Percentiles rank a stretch among this genome's conserved stretches.
Evolutionary conservation across 2,797 vertebrate genomes (phyloP).

Genomic region (Pseudochromis fuscus): DNA sequence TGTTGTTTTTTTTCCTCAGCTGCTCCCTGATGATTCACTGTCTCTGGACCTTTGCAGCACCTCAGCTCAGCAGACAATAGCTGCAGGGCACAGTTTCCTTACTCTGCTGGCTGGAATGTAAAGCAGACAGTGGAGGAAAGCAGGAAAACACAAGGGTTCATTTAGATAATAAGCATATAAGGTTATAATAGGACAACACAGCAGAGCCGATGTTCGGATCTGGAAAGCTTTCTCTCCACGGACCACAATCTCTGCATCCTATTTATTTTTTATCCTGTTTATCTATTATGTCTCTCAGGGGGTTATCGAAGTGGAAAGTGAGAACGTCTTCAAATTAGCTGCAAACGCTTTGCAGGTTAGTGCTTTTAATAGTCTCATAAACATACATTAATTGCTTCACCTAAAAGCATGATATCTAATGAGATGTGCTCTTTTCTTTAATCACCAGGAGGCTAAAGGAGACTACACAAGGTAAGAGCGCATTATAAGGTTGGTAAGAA

Average conservation of each 20-base stretch:
- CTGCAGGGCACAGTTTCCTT: conserved; percentile 67
- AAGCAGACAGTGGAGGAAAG: conserved; percentile 48
- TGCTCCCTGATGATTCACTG: conserved; percentile 72
- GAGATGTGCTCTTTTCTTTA: conserved; percentile 37
- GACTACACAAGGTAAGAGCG: conserved; percentile 88
- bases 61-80: conserved; percentile 57
- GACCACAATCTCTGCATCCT: conserved; percentile 30
- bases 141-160: conserved; percentile 40
- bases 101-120: conserved; percentile 69
- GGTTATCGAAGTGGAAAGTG: conserved; percentile 95
- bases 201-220: conserved; percentile 37
- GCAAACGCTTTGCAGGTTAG: conserved; percentile 95
- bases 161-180: conserved; percentile 45
- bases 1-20: conserved; percentile 31
- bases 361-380: conserved; percentile 25
- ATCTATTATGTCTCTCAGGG: conserved; percentile 84
- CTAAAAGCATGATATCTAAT: conserved; percentile 43
- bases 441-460: conserved; percentile 94
- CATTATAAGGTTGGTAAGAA: conserved; percentile 42
- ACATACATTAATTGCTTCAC: conserved; percentile 28
- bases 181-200: conserved; percentile 47
- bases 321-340: conserved; percentile 95
- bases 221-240: conserved; percentile 15
- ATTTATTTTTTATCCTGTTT: conserved; percentile 16
- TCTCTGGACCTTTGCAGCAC: conserved; percentile 58